Percentiles rank a stretch among this genome's conserved stretches.
Conservation (phyloP, 2,797 vertebrate genomes). For the Macrochelys suwanniensis region DNA sequence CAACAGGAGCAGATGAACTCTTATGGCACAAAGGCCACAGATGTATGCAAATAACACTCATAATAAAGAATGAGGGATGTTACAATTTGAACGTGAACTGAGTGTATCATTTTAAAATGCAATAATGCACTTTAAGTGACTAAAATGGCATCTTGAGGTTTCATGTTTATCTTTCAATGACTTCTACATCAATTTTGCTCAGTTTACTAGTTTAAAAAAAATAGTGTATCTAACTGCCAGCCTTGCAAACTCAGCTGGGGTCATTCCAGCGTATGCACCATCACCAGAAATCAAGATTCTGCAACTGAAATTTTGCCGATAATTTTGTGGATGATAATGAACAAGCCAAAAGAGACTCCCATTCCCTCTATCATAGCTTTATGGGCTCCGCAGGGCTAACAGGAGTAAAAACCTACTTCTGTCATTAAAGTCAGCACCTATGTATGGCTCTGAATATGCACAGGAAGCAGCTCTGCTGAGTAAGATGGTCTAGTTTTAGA, state of each 20-base stretch:
- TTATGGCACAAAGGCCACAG: conserved; percentile 59
- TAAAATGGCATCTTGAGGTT: conserved; percentile 25
- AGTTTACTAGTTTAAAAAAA: neutral
- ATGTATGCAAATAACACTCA: conserved; percentile 35
- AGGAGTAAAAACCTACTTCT: neutral
- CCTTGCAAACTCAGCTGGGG: neutral
- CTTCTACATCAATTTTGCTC: neutral
- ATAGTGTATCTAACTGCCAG: neutral
- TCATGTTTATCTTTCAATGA: neutral
- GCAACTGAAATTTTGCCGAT: neutral
- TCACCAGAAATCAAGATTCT: neutral
- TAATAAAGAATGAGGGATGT: conserved; percentile 58
- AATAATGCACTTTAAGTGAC: conserved; percentile 28
- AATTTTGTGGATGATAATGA: neutral
- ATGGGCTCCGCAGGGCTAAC: neutral
- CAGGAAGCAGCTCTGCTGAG: neutral
- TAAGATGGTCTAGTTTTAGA: neutral
- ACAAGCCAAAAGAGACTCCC: neutral
- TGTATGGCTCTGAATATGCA: neutral
- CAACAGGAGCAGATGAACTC: conserved; percentile 60
- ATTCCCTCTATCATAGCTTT: neutral
- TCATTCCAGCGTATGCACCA: neutral
- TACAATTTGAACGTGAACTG: conserved; percentile 45
- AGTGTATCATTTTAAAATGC: conserved; percentile 40
- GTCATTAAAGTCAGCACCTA: neutral